Base-by-base conservation (phyloP, 2,888 invertebrate genomes). In the Apotomis betuletana region DNA sequence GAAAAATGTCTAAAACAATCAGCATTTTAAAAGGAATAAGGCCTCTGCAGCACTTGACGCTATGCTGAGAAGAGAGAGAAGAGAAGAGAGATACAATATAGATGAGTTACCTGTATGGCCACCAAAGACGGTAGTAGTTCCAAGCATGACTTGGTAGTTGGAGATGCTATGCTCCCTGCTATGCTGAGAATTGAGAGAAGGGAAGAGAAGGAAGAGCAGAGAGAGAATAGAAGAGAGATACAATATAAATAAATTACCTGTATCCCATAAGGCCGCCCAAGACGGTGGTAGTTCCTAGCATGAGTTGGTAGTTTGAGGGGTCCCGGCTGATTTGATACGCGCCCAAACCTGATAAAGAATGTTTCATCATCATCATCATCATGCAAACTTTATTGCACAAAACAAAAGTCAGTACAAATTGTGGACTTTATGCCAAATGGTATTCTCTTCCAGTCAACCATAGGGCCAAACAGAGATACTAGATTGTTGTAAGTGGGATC, bases 261-360 rank as follows among this genome's bases (percentile, higher is more conserved):
- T 96, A 96, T 51, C 98, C 98, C 99, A 99, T 99, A 12, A 99
- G 90, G 12, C 96, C 96, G 46, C 97, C 96, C 68, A 99, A 92
- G n/a, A 96, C 90, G 0, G 96, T 94, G 67, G 97, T 97, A 1
- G 97, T 96, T 36, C 96, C 96, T 58, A 98, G 87, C 83, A 97
- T 96, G 0, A 97, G 85, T 1, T 95, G 87, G 79, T 97, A 97
- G 82, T 97, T 96, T 27, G 95, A 95, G 0, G 97, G 96, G 80
- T 97, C 95, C 81, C 95, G 95, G 2, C 96, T 96, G 4, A 96
- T 94, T 84, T 97, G 96, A 81, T 96, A 96, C 0, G 98, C 97
- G 59, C 98, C 98, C 78, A 96, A 95, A 63, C 95, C 95, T 84
- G 87, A 75, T 83, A 93, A 72, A n/a, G 44, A 49, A 68, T 55